Evolutionary conservation across 2,888 invertebrate genomes (phyloP).

Genomic region (Trileptium ribeirensis): DNA sequence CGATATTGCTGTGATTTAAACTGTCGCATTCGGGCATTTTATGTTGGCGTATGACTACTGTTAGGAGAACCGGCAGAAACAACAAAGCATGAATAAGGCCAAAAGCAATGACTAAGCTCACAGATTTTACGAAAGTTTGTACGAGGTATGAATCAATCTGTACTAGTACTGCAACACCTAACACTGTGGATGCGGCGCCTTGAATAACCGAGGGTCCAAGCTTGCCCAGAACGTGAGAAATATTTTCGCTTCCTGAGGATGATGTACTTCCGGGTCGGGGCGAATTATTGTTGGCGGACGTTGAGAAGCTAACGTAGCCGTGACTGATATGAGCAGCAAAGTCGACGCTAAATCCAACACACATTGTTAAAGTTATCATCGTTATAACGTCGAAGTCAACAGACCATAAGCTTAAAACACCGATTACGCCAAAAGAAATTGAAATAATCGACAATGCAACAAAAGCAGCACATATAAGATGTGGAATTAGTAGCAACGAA

Average conservation of each 20-base stretch:
- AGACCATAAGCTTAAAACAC: slow-evolving; percentile 86
- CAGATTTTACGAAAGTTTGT: slow-evolving; percentile 88
- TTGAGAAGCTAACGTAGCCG: slow-evolving; percentile 68
- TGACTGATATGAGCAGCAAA: slow-evolving; percentile 89
- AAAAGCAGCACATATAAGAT: background rate
- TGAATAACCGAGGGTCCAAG: slow-evolving; percentile 83
- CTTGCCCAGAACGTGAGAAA: slow-evolving; percentile 76
- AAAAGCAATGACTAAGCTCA: slow-evolving; percentile 81
- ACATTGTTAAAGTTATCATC: slow-evolving; percentile 93
- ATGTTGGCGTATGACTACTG: too few species aligned
- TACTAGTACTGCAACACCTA: slow-evolving; percentile 75
- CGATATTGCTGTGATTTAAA: too few species aligned
- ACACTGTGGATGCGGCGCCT: slow-evolving; percentile 80
- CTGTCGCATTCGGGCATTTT: too few species aligned
- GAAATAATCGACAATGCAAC: slow-evolving; percentile 88
- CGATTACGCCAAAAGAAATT: slow-evolving; percentile 83
- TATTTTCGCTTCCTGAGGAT: too few species aligned
- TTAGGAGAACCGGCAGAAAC: slow-evolving; percentile 61
- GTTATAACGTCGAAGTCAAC: slow-evolving; percentile 73
- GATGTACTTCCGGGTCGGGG: too few species aligned
- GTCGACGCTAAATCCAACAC: slow-evolving; percentile 87
- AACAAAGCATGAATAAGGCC: slow-evolving; percentile 84
- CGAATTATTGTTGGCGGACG: slow-evolving; percentile 62
- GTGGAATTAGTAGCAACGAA: background rate
- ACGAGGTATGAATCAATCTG: slow-evolving; percentile 73